Evolutionary conservation across 1,140 invertebrate species (phyloP), one percentile per base, ranked within the genome.

Genomic region (Rhopalosiphum maidis): DNA sequence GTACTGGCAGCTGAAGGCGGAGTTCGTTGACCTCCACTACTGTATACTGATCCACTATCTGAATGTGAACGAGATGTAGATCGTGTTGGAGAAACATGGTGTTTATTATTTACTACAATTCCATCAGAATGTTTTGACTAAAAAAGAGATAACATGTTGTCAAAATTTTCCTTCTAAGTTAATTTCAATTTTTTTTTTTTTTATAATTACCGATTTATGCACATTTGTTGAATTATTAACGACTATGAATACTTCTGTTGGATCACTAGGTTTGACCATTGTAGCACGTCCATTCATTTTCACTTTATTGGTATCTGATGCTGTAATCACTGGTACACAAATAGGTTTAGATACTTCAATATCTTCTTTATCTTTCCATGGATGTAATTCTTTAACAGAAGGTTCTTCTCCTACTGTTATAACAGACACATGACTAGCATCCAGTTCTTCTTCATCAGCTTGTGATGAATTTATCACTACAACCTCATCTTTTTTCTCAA

Each of bases 391-490:
- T 93, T 93, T 93, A 41, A 30, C 37, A 86, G 77, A 43, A 85
- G 91, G 91, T 94, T 97, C 97, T 94, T 98, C 97, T 93, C 98
- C 98, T 3, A 98, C 98, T 15, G 97, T 98, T 51, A 98, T 98
- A 51, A 98, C 98, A 5, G 98, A 98, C 51, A 98, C 97, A 95
- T 98, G 98, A 95, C 97, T 98, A 94, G 97, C 98, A 95, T 98
- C 97, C 94, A 92, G 68, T 93, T 92, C 83, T 55, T 91, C 88
- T 96, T 93, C 95, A 96, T 94, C 97, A 97, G 90, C 22, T 68
- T 93, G 55, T 43, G 94, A 93, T 7, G 94, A 94, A 87, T 94
- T 94, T 22, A 95, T 94, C n/a, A 94, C 94, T 21, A 94, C 94
- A 51, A 94, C 94, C 25, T 95, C 94, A 90, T 93, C 93, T 48